These are phyloP conservation scores for Oncorhynchus mykiss DNA, from an alignment of 2,113 vertebrate genomes.

Conservation along the genomic window DNA sequence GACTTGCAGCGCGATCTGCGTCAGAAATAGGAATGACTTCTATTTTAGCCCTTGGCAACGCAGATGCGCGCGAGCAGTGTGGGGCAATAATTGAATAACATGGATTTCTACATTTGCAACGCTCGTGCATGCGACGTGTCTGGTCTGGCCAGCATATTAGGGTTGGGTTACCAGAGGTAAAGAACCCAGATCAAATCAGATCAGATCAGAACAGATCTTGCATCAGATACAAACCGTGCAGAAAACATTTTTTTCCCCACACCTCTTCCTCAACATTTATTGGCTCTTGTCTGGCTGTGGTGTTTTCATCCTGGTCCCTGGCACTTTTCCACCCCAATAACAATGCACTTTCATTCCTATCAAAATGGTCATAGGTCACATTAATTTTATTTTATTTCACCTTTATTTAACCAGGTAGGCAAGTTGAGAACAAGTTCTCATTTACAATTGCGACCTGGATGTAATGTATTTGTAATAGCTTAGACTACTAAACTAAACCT, in stretches of 20 bases:
- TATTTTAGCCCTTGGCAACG: no score
- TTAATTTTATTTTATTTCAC: no score
- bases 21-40: no score
- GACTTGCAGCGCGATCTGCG: no score
- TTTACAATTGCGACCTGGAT: no score
- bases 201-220: background rate
- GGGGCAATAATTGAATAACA: no score
- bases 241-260: background rate
- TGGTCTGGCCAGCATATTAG: background rate
- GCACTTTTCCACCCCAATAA: conserved; percentile 12
- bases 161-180: background rate
- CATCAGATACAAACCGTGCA: background rate
- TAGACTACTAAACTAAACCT: background rate
- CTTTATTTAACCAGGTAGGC: no score
- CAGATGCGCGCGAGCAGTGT: no score
- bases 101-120: no score
- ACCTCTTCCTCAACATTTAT: background rate
- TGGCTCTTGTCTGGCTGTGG: background rate
- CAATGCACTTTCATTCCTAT: conserved; percentile 40
- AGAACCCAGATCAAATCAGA: no score
- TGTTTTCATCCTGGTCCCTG: conserved; percentile 9
- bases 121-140: no score
- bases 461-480: background rate
- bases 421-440: no score
- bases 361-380: conserved; percentile 1